Evolutionary conservation across 2,797 vertebrate species (phyloP).

Genomic region (Brotula barbata): DNA sequence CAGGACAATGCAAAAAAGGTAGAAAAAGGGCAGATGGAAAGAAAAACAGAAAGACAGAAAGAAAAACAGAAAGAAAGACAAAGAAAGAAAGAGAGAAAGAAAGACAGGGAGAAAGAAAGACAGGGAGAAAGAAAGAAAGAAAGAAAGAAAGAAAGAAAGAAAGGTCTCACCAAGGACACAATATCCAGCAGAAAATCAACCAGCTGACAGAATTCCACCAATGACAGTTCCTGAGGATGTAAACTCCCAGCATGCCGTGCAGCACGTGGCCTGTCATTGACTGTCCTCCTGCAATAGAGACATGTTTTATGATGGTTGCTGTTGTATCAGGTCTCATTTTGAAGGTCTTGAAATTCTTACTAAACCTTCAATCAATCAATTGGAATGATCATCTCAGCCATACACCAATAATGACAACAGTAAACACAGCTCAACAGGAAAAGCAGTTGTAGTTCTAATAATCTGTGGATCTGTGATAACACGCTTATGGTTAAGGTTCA

Average conservation of each 20-base stretch:
- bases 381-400: too few species aligned
- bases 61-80: neutral
- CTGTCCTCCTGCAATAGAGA: conserved; percentile 82
- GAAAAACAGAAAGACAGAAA: neutral
- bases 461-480: too few species aligned
- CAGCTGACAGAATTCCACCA: conserved; percentile 94
- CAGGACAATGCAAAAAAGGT: neutral
- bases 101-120: conserved; percentile 6
- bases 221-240: conserved; percentile 82
- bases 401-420: too few species aligned
- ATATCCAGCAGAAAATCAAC: conserved; percentile 99
- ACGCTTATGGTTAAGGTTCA: too few species aligned
- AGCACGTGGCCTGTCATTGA: conserved; percentile 78
- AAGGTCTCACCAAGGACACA: conserved; percentile 93
- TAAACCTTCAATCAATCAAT: too few species aligned
- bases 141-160: conserved; percentile 1
- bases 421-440: too few species aligned
- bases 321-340: too few species aligned
- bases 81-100: neutral
- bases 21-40: too few species aligned
- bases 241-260: conserved; percentile 72
- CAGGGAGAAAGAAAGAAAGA: neutral
- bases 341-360: too few species aligned
- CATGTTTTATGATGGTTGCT: neutral
- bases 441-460: too few species aligned